A percentile compares a stretch with the other conserved stretches of the same genome.
These are phyloP conservation scores for Drosophila kanekoi DNA, from an alignment of 2,888 invertebrate species.

Conservation along the genomic window DNA sequence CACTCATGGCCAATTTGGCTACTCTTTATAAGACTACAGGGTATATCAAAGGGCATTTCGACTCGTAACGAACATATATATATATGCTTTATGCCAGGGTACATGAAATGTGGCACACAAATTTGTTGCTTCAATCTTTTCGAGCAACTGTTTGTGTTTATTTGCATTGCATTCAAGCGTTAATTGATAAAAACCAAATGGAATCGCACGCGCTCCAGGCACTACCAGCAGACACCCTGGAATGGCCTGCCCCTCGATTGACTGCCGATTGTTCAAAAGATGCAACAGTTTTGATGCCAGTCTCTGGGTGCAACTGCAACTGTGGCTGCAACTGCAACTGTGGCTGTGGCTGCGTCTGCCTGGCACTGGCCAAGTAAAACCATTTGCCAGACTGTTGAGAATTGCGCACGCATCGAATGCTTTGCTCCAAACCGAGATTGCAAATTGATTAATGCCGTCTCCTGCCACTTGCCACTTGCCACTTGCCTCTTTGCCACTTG, in stretches of 20 bases:
- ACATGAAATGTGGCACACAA: background rate
- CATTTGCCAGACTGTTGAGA: conserved; percentile 41
- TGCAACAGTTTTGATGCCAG: conserved; percentile 18
- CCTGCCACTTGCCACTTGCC: background rate
- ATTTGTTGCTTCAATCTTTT: background rate
- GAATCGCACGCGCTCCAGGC: conserved; percentile 40
- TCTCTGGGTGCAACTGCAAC: too few relatives aligned
- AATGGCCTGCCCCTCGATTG: conserved; percentile 8
- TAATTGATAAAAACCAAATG: conserved; percentile 56
- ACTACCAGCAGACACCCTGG: conserved; percentile 10
- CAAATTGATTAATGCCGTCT: conserved; percentile 54
- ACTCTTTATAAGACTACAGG: too few relatives aligned
- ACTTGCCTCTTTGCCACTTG: background rate
- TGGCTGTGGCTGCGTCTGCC: conserved; percentile 8
- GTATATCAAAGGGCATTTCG: too few relatives aligned
- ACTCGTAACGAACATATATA: too few relatives aligned
- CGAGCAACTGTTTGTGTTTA: conserved; percentile 4
- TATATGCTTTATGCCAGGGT: background rate
- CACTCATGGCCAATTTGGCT: too few relatives aligned
- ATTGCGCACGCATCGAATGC: conserved; percentile 20
- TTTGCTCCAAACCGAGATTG: conserved; percentile 42
- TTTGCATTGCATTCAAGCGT: conserved; percentile 25
- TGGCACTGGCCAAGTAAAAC: conserved; percentile 29
- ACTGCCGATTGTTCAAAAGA: conserved; percentile 23
- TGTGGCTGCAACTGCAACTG: background rate